Conservation (phyloP, 1,140 invertebrate genomes). For the Nylanderia fulva region DNA sequence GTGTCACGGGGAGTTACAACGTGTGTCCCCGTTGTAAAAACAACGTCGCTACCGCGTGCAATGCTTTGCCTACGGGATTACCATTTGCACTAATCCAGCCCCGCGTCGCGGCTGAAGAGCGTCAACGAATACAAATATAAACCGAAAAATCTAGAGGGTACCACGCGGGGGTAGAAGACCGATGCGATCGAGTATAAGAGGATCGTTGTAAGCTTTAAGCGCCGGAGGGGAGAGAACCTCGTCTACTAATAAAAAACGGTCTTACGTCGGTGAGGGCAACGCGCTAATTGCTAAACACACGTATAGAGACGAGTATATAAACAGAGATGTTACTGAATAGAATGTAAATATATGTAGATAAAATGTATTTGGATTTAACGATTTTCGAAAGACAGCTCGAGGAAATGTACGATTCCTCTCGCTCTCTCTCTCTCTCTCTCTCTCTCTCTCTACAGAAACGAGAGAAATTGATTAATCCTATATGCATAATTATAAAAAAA, state of each 20-base stretch:
- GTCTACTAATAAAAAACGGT: constrained; percentile 43
- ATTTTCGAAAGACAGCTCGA: not conserved
- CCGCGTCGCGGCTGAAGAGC: constrained; percentile 60
- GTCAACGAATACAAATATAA: constrained; percentile 80
- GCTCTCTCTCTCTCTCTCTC: too few species aligned
- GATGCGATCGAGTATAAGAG: constrained; percentile 70
- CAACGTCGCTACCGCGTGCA: constrained; percentile 76
- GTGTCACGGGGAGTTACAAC: constrained; percentile 80
- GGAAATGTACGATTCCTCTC: not conserved
- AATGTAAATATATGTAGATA: not conserved
- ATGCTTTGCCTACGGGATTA: constrained; percentile 85
- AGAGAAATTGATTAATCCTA: not conserved
- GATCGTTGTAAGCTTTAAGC: constrained; percentile 79
- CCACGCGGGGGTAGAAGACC: constrained; percentile 31
- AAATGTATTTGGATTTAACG: not conserved
- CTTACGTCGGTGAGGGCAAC: not conserved
- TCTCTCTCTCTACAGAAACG: not conserved
- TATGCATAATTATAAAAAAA: not conserved
- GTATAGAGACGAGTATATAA: constrained; percentile 12
- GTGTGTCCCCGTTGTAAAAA: constrained; percentile 83
- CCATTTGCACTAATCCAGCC: constrained; percentile 81
- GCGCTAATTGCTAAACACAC: constrained; percentile 53
- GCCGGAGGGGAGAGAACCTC: constrained; percentile 45
- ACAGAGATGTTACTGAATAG: not conserved
- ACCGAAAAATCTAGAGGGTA: constrained; percentile 71